Conservation (phyloP, 2,113 vertebrate species). For the Gobio gobio region DNA sequence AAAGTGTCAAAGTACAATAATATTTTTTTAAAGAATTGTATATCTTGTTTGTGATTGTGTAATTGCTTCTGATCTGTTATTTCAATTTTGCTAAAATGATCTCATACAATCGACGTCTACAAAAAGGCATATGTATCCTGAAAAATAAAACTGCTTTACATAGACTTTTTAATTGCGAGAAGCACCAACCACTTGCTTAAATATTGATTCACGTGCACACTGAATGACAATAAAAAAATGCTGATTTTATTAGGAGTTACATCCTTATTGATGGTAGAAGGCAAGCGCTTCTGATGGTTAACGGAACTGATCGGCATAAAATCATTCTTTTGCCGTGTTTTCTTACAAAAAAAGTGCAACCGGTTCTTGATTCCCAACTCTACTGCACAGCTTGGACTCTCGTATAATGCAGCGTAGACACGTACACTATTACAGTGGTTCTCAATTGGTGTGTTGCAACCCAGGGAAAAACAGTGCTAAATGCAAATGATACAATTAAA, state of each 20-base stretch:
- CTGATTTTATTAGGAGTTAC: background rate
- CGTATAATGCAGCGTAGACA: background rate
- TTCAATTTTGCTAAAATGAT: background rate
- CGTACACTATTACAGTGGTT: background rate
- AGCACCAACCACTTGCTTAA: background rate
- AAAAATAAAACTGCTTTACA: background rate
- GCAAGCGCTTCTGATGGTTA: background rate
- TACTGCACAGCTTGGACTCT: constrained; percentile 3
- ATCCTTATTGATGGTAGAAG: background rate
- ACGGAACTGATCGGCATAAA: background rate
- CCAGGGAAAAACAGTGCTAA: background rate
- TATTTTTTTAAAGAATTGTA: background rate
- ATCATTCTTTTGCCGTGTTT: background rate
- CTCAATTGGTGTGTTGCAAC: background rate
- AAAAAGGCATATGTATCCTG: background rate
- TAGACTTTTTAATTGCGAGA: background rate
- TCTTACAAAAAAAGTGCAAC: background rate
- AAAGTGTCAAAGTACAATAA: background rate
- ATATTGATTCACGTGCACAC: background rate
- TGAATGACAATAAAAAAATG: background rate
- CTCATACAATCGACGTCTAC: background rate
- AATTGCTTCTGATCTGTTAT: background rate
- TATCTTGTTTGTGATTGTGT: background rate
- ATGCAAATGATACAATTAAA: background rate
- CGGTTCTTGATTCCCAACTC: background rate